Conservation (phyloP, 2,888 invertebrate species). For the Microplitis manilae region DNA sequence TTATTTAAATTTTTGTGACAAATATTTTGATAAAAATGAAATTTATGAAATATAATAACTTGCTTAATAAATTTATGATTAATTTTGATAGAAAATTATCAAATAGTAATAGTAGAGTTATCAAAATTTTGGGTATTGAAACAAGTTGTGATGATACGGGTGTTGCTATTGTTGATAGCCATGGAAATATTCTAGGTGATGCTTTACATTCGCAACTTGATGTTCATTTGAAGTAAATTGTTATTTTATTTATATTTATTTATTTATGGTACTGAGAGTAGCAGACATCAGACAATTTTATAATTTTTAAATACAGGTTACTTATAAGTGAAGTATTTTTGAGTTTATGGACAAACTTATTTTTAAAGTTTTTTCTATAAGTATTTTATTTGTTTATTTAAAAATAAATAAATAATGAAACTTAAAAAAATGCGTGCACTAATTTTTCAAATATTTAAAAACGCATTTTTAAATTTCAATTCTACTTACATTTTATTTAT, state of each 20-base stretch:
- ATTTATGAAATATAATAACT: neutral
- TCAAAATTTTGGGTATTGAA: constrained; percentile 89
- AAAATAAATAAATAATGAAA: too few relatives aligned
- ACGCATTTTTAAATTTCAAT: too few relatives aligned
- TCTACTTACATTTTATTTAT: too few relatives aligned
- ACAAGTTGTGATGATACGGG: constrained; percentile 99
- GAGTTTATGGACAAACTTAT: too few relatives aligned
- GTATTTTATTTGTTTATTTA: too few relatives aligned
- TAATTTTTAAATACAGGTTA: too few relatives aligned
- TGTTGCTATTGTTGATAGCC: constrained; percentile 85
- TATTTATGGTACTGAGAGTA: neutral
- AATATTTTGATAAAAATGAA: neutral
- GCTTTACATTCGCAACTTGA: constrained; percentile 85
- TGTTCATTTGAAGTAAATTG: constrained; percentile 79
- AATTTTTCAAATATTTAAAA: too few relatives aligned
- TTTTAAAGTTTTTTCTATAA: too few relatives aligned
- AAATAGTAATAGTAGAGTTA: constrained; percentile 44
- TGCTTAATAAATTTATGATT: neutral
- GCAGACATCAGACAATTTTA: too few relatives aligned
- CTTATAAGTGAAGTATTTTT: too few relatives aligned
- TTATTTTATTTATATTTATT: constrained; percentile 21
- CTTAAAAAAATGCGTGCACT: too few relatives aligned
- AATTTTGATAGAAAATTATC: neutral
- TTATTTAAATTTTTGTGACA: neutral
- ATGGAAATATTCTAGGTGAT: constrained; percentile 85